Evolutionary conservation across 2,113 vertebrate genomes (phyloP).

Genomic region (Steatornis caripensis): DNA sequence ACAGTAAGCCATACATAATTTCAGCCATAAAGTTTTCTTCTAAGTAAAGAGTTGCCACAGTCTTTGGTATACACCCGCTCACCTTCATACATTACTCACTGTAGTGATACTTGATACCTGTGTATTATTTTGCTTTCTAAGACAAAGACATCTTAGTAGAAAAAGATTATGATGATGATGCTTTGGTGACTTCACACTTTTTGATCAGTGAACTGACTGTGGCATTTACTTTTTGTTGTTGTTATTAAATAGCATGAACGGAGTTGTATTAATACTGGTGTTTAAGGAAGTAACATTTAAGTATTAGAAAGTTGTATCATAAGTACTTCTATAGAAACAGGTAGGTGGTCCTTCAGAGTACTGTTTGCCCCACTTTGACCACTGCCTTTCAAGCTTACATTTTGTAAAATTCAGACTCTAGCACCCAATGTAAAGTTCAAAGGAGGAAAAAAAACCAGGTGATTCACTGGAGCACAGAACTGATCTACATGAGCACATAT

Average conservation of each 20-base stretch:
- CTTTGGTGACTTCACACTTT: not conserved
- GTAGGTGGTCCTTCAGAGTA: not conserved
- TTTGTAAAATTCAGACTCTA: not conserved
- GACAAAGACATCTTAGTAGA: not conserved
- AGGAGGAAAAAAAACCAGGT: not conserved
- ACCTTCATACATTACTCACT: not conserved
- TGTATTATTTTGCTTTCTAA: not conserved
- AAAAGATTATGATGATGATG: not conserved
- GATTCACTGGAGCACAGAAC: not conserved
- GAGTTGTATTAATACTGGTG: not conserved
- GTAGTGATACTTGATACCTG: not conserved
- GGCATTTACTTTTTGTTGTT: not conserved
- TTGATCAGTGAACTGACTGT: not conserved
- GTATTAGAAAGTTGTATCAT: not conserved
- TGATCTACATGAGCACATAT: not conserved
- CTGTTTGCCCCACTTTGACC: not conserved
- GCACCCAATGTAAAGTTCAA: not conserved
- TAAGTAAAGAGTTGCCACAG: not conserved
- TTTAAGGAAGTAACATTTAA: not conserved
- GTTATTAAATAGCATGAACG: not conserved
- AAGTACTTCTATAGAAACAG: not conserved
- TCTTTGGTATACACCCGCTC: not conserved
- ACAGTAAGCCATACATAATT: not conserved
- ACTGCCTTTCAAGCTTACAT: not conserved
- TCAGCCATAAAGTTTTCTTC: not conserved